Base-by-base conservation (phyloP, 2,888 invertebrate species). In the Hoplodrina ambigua region DNA sequence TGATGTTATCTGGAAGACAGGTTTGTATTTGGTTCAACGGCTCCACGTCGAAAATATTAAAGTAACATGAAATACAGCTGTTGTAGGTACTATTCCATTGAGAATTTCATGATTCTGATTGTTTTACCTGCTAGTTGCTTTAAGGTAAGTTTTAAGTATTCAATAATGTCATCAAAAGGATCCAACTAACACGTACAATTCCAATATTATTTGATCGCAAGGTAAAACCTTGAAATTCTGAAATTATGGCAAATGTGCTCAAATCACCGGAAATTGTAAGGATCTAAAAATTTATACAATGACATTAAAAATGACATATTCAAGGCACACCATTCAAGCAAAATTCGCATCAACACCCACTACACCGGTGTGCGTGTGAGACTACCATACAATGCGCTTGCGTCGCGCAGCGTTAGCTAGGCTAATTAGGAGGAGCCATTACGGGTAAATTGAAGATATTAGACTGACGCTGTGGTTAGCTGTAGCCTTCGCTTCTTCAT, bases 381-480 rank as follows among this genome's bases (percentile, higher is more conserved):
- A 50, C 72, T 65, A 79, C 69, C 68, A 78, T 73, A 53, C 55
- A 62, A 74, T 80, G 75, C 68, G 76, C 74, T 72, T 82, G 64
- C 83, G 69, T 70, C 73, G 80, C 73, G 69, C 67, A 60, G 67
- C 59, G 64, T 74, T 84, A 78, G 57, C 69, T 65, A 70, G 69
- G 60, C 49, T 78, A 83, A 83, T 76, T 81, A 71, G 70, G 55
- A 77, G 70, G 67, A 37, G 66, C 57, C 61, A 68, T 75, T 74
- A 79, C 33, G 61, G 65, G 68, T 73, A 85, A 80, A 75, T 81
- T 71, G 57, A 55, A 67, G 74, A 80, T 82, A 84, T 77, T 77
- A 75, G 66, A 69, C 65, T 68, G 60, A 61, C 66, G 59, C 57
- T 84, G 82, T 71, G 61, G 58, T 83, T 81, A 72, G 49, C 52